These are phyloP conservation scores for Parnassius apollo DNA, from an alignment of 2,888 invertebrate species.

Conservation along the genomic window DNA sequence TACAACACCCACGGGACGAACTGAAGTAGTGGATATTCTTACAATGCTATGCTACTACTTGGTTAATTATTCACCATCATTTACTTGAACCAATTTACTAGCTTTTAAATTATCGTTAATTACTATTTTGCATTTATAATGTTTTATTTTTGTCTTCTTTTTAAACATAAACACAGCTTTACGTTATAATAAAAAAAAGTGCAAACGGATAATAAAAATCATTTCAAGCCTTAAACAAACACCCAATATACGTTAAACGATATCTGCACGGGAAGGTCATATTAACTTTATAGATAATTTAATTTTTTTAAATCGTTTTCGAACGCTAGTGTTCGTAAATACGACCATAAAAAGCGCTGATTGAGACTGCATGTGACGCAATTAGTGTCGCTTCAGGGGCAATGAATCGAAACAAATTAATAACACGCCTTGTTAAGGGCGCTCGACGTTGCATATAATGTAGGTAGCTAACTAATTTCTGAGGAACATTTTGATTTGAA, in stretches of 20 bases:
- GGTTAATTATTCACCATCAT: too few relatives aligned
- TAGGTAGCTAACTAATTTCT: conserved; percentile 22
- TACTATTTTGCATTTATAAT: too few relatives aligned
- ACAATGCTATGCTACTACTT: too few relatives aligned
- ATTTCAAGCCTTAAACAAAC: not conserved
- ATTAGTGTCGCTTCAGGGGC: conserved; percentile 38
- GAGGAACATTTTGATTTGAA: conserved; percentile 28
- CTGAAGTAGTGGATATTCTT: too few relatives aligned
- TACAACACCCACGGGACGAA: too few relatives aligned
- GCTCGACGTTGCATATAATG: conserved; percentile 23
- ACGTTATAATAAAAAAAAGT: not conserved
- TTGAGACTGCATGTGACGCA: conserved; percentile 41
- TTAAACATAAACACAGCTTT: too few relatives aligned
- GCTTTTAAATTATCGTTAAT: too few relatives aligned
- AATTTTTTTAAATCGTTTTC: conserved; percentile 15
- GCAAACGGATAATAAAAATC: not conserved
- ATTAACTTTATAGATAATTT: conserved; percentile 13
- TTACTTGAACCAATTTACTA: too few relatives aligned
- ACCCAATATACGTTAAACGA: not conserved
- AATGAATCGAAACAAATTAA: conserved; percentile 44
- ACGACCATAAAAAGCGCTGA: conserved; percentile 33
- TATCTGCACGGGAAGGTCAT: not conserved
- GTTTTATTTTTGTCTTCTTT: too few relatives aligned
- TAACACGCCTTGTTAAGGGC: conserved; percentile 30
- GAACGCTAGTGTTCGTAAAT: conserved; percentile 18